Conservation (phyloP, 2,888 invertebrate genomes). For the Thysanoteuthis rhombus region DNA sequence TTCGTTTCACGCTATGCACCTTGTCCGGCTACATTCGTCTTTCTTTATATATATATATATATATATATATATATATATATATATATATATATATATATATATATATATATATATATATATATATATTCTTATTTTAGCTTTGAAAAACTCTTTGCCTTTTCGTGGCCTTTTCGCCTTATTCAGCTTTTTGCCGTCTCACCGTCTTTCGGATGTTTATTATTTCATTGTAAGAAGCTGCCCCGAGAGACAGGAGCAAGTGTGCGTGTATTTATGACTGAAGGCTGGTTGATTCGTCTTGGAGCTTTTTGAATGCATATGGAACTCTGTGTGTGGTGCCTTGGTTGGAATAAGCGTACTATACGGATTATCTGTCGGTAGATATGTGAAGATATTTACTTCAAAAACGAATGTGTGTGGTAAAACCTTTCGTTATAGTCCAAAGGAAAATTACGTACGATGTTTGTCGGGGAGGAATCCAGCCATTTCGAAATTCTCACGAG, state of each 20-base stretch:
- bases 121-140: neutral
- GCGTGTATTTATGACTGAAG: neutral
- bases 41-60: neutral
- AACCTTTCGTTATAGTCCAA: too few species aligned
- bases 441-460: too few species aligned
- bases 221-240: neutral
- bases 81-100: too few species aligned
- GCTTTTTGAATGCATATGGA: neutral
- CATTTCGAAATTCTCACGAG: too few species aligned
- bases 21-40: neutral
- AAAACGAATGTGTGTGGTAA: too few species aligned
- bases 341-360: too few species aligned
- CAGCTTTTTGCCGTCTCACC: neutral
- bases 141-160: neutral
- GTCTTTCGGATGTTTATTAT: neutral
- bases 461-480: too few species aligned
- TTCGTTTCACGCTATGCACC: constrained; percentile 12
- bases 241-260: neutral
- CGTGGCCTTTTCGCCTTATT: neutral
- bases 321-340: too few species aligned
- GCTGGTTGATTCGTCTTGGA: neutral
- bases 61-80: too few species aligned
- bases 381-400: too few species aligned
- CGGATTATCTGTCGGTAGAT: too few species aligned
- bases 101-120: too few species aligned